Evolutionary conservation across 2,888 invertebrate genomes (phyloP), one percentile per base, ranked within the genome.

Genomic region (Phytoseiulus persimilis): DNA sequence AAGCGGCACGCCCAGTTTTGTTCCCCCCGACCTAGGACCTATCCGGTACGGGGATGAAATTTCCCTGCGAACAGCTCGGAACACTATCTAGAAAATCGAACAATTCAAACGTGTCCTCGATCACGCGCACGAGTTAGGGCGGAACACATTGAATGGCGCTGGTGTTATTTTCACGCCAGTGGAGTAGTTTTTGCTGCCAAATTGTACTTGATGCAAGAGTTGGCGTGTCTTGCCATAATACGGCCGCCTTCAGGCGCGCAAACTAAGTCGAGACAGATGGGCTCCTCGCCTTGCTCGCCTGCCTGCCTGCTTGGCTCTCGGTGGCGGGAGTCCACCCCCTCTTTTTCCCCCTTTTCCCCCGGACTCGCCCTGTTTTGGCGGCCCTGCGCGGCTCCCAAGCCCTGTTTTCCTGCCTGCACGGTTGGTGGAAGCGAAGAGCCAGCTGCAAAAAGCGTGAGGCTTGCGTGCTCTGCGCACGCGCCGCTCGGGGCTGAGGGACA

Each of bases 181-280:
- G 23, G 65, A 23, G 28, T 65, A 2, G 5, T 65, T 65, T 65
- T 65, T 65, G 65, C 65, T 65, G 5, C 23, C 28, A 65, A 65
- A 65, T 65, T 28, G 65, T 65, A 65, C 65, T 65, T 65, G 65
- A 65, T 65, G 65, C 65, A 65, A 65, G 28, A 65, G 65, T 18
- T 65, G 65, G 65, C 65, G 65, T 65, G 65, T 65, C 65, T 65
- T 65, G 65, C 65, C 65, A 65, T 65, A 65, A 65, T 65, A 65
- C 18, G 65, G 65, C 18, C 65, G 65, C 65, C 65, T 65, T 65
- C 65, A 65, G 65, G 65, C 65, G 65, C 65, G 87, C 39, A n/a
- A 87, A 87, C 87, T 87, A 87, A 87, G 87, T 87, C 32, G 87
- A 87, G 87, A 87, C 87, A 87, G 87, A 87, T 87, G 87, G 87